Base-by-base conservation (phyloP, 2,797 vertebrate genomes). In the Centropyge bicolor region DNA sequence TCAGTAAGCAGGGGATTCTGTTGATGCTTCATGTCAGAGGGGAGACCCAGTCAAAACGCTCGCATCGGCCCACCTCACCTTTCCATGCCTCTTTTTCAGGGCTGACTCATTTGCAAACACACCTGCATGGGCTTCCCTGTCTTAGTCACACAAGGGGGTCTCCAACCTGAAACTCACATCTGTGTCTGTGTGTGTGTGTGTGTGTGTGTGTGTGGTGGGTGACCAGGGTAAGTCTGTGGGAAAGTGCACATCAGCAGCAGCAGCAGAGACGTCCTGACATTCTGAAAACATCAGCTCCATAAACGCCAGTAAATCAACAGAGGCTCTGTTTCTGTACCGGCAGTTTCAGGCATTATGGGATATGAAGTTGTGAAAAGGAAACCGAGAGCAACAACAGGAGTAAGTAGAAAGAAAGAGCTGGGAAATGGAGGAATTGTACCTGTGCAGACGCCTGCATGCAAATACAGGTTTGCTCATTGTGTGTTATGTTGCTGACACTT, bases 51-150 rank as follows among this genome's bases (percentile, higher is more conserved):
- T 91, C 89, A 91, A 67, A 92, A 57, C 11, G 62, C 60, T 88
- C 80, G 84, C 68, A 54, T 80, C 40, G 78, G 86, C 90, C 92
- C 92, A 92, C 91, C 49, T 80, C 87, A 89, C 57, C 81, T 92
- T 95, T 94, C 93, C 93, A 94, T 89, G 16, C 6, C 59, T 82
- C 74, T 71, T 46, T 54, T 89, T 72, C 81, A 86, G 79, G 43
- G 60, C 60, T 93, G 89, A 94, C 77, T 94, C 93, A 94, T 68
- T 61, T 52, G 20, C 43, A 86, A 59, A 74, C 61, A 85, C 91
- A 92, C 91, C 92, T 90, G 86, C 81, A 89, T 75, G 83, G 91
- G 92, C 82, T 93, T 88, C 90, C 93, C 93, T 94, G 61, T 94
- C 86, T 93, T 86, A 94, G 86, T 94, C 92, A 94, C 71, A 83